Percentiles rank a stretch among this genome's conserved stretches.
These are phyloP conservation scores for Campoletis sonorensis DNA, from an alignment of 1,140 invertebrate species.

Conservation along the genomic window DNA sequence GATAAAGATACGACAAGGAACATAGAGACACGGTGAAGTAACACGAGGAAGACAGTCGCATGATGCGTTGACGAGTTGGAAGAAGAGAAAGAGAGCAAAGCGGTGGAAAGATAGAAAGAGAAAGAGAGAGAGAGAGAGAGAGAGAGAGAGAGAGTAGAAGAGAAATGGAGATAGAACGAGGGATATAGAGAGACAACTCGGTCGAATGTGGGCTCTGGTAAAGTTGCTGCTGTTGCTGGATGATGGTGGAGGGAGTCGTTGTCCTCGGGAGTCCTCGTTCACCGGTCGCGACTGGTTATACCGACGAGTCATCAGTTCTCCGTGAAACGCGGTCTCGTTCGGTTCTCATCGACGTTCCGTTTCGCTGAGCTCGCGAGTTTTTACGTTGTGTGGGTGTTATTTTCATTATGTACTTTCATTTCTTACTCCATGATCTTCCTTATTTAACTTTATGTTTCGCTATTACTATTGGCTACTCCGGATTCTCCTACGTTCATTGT, in stretches of 20 bases:
- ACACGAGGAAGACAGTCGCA: background rate
- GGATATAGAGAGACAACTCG: constrained; percentile 33
- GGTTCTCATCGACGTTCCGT: background rate
- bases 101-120: no score
- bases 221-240: constrained; percentile 27
- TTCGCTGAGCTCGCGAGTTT: background rate
- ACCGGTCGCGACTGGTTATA: constrained; percentile 41
- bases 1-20: background rate
- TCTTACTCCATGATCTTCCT: no score
- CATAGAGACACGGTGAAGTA: background rate
- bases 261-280: constrained; percentile 45
- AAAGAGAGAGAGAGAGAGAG: background rate
- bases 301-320: constrained; percentile 36
- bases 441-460: no score
- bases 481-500: background rate
- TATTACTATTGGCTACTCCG: no score
- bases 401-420: constrained; percentile 6
- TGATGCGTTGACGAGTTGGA: constrained; percentile 16
- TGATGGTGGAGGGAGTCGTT: constrained; percentile 45
- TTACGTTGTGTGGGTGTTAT: background rate
- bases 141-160: background rate
- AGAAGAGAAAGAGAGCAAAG: background rate
- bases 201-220: constrained; percentile 41
- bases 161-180: background rate
- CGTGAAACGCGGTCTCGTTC: constrained; percentile 44